Conservation (phyloP, 2,888 invertebrate species). For the Dasypolia templi region DNA sequence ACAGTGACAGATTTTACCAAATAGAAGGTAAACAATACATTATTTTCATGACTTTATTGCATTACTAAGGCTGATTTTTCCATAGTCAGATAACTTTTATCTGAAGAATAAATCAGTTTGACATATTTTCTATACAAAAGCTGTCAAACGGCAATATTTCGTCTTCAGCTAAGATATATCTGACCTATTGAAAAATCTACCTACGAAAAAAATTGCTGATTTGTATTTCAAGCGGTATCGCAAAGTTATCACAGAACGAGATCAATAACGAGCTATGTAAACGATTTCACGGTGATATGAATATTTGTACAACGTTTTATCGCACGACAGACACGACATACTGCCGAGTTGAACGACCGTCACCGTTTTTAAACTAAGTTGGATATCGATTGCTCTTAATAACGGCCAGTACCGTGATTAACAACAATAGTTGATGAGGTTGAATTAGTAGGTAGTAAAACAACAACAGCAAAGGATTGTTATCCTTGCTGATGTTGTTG, state of each 20-base stretch:
- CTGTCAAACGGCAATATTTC: too few species aligned
- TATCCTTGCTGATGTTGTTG: too few species aligned
- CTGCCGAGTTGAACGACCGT: slow-evolving; percentile 70
- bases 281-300: slow-evolving; percentile 64
- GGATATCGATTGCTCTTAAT: slow-evolving; percentile 65
- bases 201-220: not conserved
- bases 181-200: too few species aligned
- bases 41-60: not conserved
- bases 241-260: slow-evolving; percentile 49
- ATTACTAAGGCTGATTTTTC: too few species aligned
- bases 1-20: too few species aligned
- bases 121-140: too few species aligned
- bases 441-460: not conserved
- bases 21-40: too few species aligned
- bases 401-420: slow-evolving; percentile 38
- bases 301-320: slow-evolving; percentile 54
- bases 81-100: too few species aligned
- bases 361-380: slow-evolving; percentile 62
- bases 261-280: slow-evolving; percentile 61
- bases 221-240: slow-evolving; percentile 6
- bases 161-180: too few species aligned
- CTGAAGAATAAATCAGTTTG: too few species aligned
- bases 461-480: too few species aligned
- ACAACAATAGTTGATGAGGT: slow-evolving; percentile 23
- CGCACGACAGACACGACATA: slow-evolving; percentile 61